Conservation (phyloP, 2,888 invertebrate species). For the Crocallis elinguaria region DNA sequence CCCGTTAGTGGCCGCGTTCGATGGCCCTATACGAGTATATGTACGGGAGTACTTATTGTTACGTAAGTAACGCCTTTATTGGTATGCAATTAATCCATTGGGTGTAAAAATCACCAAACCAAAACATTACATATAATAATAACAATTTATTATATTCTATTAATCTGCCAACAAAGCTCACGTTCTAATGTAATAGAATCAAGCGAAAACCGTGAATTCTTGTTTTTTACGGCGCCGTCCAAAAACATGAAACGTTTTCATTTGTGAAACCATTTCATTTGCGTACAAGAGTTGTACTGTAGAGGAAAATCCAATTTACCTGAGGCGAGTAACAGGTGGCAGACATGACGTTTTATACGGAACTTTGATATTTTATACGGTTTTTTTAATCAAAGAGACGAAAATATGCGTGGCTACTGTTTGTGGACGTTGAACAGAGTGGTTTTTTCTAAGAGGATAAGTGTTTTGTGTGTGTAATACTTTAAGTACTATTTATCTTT, state of each 20-base stretch:
- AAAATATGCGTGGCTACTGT: background rate
- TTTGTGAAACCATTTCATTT: slow-evolving; percentile 32
- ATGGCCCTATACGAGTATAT: too few species aligned
- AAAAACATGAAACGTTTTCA: slow-evolving; percentile 25
- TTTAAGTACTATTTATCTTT: too few species aligned
- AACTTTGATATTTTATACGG: slow-evolving; percentile 5
- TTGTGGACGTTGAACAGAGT: background rate
- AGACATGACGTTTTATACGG: slow-evolving; percentile 14
- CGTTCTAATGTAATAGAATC: too few species aligned
- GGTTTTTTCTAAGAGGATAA: background rate
- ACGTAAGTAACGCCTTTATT: too few species aligned
- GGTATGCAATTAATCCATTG: too few species aligned
- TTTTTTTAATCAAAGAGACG: slow-evolving; percentile 12
- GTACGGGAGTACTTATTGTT: too few species aligned
- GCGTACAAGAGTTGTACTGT: slow-evolving; percentile 9
- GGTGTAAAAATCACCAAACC: too few species aligned
- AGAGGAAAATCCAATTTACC: slow-evolving; percentile 33
- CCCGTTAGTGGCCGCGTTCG: too few species aligned
- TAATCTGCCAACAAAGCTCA: too few species aligned
- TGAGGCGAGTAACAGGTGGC: slow-evolving; percentile 31
- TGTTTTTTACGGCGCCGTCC: background rate
- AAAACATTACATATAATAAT: too few species aligned
- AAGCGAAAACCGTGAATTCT: background rate
- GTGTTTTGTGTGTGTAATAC: too few species aligned
- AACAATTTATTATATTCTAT: too few species aligned